Conservation (phyloP, 2,888 invertebrate genomes). For the Archaeoteleia sp. region DNA sequence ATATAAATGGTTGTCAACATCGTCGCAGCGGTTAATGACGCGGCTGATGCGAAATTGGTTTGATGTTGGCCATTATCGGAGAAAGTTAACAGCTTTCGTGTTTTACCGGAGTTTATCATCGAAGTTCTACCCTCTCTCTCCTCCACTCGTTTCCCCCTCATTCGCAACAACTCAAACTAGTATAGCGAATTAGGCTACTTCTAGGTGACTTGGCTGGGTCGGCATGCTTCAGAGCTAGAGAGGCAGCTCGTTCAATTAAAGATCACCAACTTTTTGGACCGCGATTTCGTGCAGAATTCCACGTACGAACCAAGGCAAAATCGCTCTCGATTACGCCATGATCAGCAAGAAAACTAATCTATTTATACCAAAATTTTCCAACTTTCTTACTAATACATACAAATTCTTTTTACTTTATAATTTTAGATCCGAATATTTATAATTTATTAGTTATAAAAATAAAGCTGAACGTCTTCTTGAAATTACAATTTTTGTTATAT, state of each 20-base stretch:
- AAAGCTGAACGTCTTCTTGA: too few relatives aligned
- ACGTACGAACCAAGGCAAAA: neutral
- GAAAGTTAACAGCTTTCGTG: constrained; percentile 67
- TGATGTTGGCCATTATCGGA: constrained; percentile 68
- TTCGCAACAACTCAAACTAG: constrained; percentile 37
- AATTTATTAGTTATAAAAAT: too few relatives aligned
- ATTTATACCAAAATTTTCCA: neutral
- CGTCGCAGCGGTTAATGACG: constrained; percentile 57
- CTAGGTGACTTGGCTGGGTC: constrained; percentile 24
- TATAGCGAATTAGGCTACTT: constrained; percentile 48
- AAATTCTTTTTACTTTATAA: neutral
- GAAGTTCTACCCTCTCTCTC: constrained; percentile 57
- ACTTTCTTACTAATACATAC: too few relatives aligned
- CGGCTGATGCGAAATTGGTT: constrained; percentile 61
- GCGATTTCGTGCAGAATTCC: neutral
- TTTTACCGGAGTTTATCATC: constrained; percentile 66
- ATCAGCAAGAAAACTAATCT: neutral
- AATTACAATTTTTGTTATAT: too few relatives aligned
- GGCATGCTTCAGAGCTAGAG: constrained; percentile 12
- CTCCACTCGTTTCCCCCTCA: constrained; percentile 44
- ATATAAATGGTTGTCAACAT: constrained; percentile 13
- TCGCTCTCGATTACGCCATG: neutral
- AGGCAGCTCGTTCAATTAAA: constrained; percentile 16
- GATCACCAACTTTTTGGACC: constrained; percentile 2
- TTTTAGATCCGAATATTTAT: too few relatives aligned